Evolutionary conservation across 2,113 vertebrate species (phyloP), one percentile per base, ranked within the genome.

Genomic region (Seriola aureovittata): DNA sequence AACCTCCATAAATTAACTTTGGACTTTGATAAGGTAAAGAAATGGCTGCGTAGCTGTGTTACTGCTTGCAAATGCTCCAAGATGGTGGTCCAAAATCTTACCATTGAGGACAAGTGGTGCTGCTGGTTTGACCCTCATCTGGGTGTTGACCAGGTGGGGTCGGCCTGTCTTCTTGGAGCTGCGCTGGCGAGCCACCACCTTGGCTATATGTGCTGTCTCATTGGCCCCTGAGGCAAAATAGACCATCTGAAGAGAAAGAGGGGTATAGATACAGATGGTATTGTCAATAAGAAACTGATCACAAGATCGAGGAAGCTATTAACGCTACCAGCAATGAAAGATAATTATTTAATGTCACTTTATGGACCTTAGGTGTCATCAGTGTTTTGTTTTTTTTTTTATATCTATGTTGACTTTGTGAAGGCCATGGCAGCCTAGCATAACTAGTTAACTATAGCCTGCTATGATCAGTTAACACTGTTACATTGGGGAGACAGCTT

Each of bases 101-200:
- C 98, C 97, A 83, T 96, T 96, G 59, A 97, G 93, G 1, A 91
- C 92, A 9, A 97, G 93, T 0, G 96, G 96, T 48, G 95, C 91
- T 0, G 94, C 93, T 46, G 95, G 97, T 91, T 98, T 99, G 67
- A 97, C 92, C 91, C 97, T 97, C 97, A 98, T 98, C 76, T 97
- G 97, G 79, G 97, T 98, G 92, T 98, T 98, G 86, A 99, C 97
- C 87, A 98, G 90, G 52, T 96, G 93, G 62, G 89, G 92, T 42
- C 91, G 94, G 34, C 97, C 96, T 0, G 91, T 95, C 93, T 93
- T 98, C 93, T 97, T 98, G 68, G 97, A 96, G 88, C 94, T 96
- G 46, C 96, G 96, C 91, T 99, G 97, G 12, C 96, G 95, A 57
- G 97, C 97, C 83, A 97, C 96, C 74, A 99, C 94, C 68, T 97